These are phyloP conservation scores for Coracias cyanogaster DNA, from an alignment of 2,797 vertebrate species.

Conservation along the genomic window DNA sequence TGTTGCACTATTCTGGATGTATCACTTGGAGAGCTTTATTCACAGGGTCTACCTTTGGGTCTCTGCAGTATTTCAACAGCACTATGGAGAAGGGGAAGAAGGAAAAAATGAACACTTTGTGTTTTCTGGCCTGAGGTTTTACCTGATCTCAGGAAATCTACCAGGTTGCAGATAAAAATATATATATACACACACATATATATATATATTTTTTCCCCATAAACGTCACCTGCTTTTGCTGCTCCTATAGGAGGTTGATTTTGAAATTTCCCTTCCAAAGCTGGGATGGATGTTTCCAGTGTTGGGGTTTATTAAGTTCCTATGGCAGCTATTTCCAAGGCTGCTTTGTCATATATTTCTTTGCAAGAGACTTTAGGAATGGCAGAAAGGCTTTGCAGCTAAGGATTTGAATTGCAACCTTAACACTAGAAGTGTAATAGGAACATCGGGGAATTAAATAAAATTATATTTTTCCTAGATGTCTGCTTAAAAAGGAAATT, in stretches of 20 bases:
- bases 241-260: background rate
- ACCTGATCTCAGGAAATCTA: background rate
- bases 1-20: background rate
- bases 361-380: background rate
- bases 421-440: conserved; percentile 21
- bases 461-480: conserved; percentile 49
- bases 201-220: fast-evolving
- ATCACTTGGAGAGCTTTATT: background rate
- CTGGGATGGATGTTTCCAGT: background rate
- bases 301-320: conserved; percentile 11
- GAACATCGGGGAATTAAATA: conserved; percentile 38
- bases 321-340: conserved; percentile 13
- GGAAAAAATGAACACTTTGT: background rate
- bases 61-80: background rate
- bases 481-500: conserved; percentile 65
- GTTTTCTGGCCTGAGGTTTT: background rate
- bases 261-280: conserved; percentile 8
- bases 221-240: background rate
- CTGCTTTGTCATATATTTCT: conserved; percentile 29
- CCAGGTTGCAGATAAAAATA: background rate
- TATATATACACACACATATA: fast-evolving
- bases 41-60: background rate
- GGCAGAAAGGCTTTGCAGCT: conserved; percentile 24
- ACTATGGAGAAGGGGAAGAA: background rate
- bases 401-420: conserved; percentile 13